phyloP scores from a whole-genome alignment of 2,888 invertebrate genomes.

The Catocala sponsa region DNA sequence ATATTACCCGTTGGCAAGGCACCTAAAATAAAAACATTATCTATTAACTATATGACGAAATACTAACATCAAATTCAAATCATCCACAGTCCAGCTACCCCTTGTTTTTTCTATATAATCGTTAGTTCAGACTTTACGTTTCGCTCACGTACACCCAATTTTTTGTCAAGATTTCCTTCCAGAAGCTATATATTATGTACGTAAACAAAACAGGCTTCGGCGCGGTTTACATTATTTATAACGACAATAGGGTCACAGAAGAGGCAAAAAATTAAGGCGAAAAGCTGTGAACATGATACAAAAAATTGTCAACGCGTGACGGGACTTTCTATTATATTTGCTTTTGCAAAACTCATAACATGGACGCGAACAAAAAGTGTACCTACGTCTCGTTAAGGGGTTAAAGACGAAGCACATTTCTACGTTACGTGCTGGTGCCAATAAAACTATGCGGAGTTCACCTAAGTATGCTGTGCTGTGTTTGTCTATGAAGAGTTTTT shows the following conservation, averaged over 20 bases:
- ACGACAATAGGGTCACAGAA: constrained; percentile 30
- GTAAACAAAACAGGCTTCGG: constrained; percentile 24
- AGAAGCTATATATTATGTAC: constrained; percentile 26
- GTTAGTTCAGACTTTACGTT: not conserved
- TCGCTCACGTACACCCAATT: constrained; percentile 10
- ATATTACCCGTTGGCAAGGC: no score
- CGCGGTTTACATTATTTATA: constrained; percentile 42
- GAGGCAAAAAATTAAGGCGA: constrained; percentile 46
- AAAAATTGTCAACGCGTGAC: constrained; percentile 52
- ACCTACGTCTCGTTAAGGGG: constrained; percentile 34
- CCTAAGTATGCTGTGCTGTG: no score
- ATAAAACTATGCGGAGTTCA: no score
- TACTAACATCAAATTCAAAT: no score
- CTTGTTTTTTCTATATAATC: not conserved
- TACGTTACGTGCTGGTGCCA: no score
- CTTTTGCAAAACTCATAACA: constrained; percentile 32
- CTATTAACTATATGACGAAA: no score
- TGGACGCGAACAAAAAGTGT: constrained; percentile 38
- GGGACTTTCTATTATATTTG: constrained; percentile 45
- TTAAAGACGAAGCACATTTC: constrained; percentile 28
- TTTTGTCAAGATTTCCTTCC: constrained; percentile 23
- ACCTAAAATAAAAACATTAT: no score
- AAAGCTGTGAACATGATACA: constrained; percentile 42
- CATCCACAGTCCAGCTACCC: not conserved
- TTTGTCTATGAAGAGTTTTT: no score